Percentiles rank a stretch among this genome's conserved stretches.
phyloP scores from a whole-genome alignment of 2,113 vertebrate species.

The Meriones unguiculatus region DNA sequence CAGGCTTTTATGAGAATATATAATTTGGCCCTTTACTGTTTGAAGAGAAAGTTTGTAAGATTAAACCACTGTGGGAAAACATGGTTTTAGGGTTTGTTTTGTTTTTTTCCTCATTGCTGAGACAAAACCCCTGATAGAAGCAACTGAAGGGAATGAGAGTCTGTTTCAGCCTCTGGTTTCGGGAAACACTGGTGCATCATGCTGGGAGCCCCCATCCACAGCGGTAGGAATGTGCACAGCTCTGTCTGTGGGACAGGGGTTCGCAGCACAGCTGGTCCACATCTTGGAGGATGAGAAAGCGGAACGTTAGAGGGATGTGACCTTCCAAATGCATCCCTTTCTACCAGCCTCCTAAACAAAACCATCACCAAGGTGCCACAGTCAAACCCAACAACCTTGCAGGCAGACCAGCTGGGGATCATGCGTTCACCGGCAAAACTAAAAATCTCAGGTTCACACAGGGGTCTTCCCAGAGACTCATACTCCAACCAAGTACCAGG shows the following conservation, averaged over 20 bases:
- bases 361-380: no score
- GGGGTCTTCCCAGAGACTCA: no score
- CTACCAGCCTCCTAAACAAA: background rate
- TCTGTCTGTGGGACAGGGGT: no score
- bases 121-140: background rate
- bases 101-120: background rate
- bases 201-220: no score
- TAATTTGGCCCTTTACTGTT: background rate
- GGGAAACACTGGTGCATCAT: background rate
- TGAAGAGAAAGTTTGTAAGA: conserved; percentile 27
- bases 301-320: background rate
- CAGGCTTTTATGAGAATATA: background rate
- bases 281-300: background rate
- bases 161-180: background rate
- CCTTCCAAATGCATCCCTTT: background rate
- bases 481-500: no score
- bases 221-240: no score
- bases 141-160: background rate
- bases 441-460: background rate
- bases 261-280: background rate
- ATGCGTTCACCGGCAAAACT: background rate
- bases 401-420: no score
- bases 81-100: no score
- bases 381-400: background rate
- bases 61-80: background rate